A percentile compares a stretch with the other conserved stretches of the same genome.
phyloP scores from a whole-genome alignment of 2,888 invertebrate species.

The Pardosa pseudoannulata region DNA sequence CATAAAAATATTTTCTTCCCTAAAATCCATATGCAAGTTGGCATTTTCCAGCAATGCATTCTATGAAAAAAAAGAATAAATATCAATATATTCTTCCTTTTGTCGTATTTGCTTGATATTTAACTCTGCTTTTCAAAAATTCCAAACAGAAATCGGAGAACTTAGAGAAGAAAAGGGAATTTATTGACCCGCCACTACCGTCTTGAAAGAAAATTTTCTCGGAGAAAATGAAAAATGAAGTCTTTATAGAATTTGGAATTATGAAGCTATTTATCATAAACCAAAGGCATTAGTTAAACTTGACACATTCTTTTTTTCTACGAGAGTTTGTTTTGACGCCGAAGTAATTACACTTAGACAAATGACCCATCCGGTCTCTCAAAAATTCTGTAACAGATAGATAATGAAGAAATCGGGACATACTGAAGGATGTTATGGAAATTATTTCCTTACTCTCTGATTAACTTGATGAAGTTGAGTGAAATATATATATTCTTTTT shows the following conservation, averaged over 20 bases:
- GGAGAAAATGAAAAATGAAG: slow-evolving; percentile 58
- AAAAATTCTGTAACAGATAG: slow-evolving; percentile 11
- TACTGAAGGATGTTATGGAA: too few species aligned
- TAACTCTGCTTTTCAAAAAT: neutral
- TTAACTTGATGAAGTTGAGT: too few species aligned
- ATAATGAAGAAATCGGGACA: slow-evolving; percentile 40
- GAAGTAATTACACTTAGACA: slow-evolving; percentile 50
- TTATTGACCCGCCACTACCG: slow-evolving; percentile 22
- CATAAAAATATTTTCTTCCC: too few species aligned
- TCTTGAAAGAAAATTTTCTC: slow-evolving; percentile 36
- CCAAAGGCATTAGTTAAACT: slow-evolving; percentile 49
- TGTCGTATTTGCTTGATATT: neutral
- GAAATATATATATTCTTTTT: too few species aligned
- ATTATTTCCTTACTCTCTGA: too few species aligned
- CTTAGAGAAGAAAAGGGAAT: slow-evolving; percentile 39
- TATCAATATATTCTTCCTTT: too few species aligned
- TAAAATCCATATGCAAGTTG: too few species aligned
- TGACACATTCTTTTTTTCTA: neutral
- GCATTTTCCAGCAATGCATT: too few species aligned
- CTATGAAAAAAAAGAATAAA: too few species aligned
- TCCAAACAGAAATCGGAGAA: neutral
- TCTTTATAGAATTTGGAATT: slow-evolving; percentile 61
- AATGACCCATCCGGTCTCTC: slow-evolving; percentile 22
- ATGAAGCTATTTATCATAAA: slow-evolving; percentile 68
- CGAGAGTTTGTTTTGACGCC: neutral